Evolutionary conservation across 2,113 vertebrate species (phyloP).

Genomic region (Eulemur rufifrons): DNA sequence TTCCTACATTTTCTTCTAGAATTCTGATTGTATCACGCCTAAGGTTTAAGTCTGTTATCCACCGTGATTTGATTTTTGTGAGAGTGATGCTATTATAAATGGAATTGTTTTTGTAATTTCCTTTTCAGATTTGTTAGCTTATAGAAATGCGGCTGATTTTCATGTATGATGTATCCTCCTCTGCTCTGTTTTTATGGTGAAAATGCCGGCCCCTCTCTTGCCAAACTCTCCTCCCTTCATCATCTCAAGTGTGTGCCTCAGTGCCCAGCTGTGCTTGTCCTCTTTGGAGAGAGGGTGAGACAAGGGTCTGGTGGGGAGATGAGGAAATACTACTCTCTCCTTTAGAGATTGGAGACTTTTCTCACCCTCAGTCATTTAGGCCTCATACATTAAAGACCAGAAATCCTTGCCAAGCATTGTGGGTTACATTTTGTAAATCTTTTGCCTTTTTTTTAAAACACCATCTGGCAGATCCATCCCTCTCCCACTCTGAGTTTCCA

Average conservation of each 20-base stretch:
- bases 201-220: rapidly evolving
- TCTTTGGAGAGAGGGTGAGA: not conserved
- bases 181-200: not conserved
- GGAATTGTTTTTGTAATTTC: not conserved
- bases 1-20: no score
- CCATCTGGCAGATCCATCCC: not conserved
- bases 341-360: not conserved
- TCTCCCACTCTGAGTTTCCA: not conserved
- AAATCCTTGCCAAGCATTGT: not conserved
- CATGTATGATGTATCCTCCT: not conserved
- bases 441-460: not conserved
- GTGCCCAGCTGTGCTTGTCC: not conserved
- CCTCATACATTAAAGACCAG: not conserved
- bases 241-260: not conserved
- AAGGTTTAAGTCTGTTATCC: no score
- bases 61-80: no score
- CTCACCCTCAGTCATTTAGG: not conserved
- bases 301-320: not conserved
- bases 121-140: not conserved
- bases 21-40: no score
- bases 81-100: not conserved
- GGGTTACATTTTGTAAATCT: not conserved
- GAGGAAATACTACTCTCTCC: not conserved
- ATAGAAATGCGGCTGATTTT: not conserved
- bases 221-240: not conserved